Evolutionary conservation across 2,797 vertebrate genomes (phyloP).

Genomic region (Crocidura indochinensis): DNA sequence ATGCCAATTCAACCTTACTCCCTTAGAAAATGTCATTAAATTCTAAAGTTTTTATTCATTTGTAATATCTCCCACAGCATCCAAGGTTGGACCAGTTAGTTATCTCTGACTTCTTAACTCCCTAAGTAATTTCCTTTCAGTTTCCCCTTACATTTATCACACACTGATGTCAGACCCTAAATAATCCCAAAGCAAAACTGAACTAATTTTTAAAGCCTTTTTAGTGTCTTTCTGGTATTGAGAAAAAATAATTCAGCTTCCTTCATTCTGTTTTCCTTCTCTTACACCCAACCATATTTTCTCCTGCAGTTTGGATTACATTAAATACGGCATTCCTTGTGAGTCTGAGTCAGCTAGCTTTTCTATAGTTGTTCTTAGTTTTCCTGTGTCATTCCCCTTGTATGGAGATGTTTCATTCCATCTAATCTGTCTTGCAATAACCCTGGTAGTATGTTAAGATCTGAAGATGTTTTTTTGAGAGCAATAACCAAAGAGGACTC

Average conservation of each 20-base stretch:
- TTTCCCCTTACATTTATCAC: conserved; percentile 47
- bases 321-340: conserved; percentile 19
- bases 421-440: conserved; percentile 43
- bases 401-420: not conserved
- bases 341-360: not conserved
- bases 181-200: conserved; percentile 62
- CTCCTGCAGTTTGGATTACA: not conserved
- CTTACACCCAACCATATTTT: conserved; percentile 36
- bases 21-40: conserved; percentile 45
- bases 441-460: conserved; percentile 59
- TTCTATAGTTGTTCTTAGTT: not conserved
- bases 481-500: conserved; percentile 7
- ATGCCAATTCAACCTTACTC: not conserved
- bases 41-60: not conserved
- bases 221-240: conserved; percentile 7
- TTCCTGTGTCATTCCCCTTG: conserved; percentile 24
- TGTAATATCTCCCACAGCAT: not conserved
- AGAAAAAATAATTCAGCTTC: conserved; percentile 67
- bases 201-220: conserved; percentile 53
- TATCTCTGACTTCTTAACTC: conserved; percentile 32
- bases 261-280: conserved; percentile 10
- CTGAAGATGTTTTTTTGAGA: conserved; percentile 56
- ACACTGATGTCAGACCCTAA: not conserved
- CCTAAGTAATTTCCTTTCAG: conserved; percentile 47
- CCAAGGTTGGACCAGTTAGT: not conserved